These are phyloP conservation scores for Romanogobio albipinnatus DNA, from an alignment of 2,113 vertebrate genomes.

Conservation along the genomic window DNA sequence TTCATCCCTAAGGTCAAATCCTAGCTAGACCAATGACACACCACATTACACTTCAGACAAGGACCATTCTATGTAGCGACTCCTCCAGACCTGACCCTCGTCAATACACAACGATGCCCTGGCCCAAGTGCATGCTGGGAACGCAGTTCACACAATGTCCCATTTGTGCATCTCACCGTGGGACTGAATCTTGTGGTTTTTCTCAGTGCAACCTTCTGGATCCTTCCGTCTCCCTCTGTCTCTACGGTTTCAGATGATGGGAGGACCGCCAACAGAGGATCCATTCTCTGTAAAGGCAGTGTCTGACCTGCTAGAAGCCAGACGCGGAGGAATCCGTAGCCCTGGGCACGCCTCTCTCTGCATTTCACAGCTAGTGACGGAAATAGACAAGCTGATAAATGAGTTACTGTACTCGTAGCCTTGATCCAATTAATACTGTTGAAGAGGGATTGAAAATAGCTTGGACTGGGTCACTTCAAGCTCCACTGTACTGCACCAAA, in stretches of 20 bases:
- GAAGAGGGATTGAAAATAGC: constrained; percentile 17
- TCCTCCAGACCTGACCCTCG: constrained; percentile 43
- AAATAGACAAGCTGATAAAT: constrained; percentile 36
- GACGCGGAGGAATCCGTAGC: constrained; percentile 22
- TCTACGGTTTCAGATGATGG: background rate
- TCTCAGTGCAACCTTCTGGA: constrained; percentile 61
- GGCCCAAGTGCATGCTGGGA: constrained; percentile 55
- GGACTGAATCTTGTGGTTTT: constrained; percentile 65
- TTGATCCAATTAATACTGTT: constrained; percentile 40
- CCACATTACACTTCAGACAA: constrained; percentile 42
- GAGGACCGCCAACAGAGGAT: constrained; percentile 18
- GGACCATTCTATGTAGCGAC: constrained; percentile 13
- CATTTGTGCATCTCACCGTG: constrained; percentile 65
- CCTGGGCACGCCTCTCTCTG: constrained; percentile 16
- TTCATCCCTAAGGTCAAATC: background rate
- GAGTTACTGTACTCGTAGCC: constrained; percentile 54
- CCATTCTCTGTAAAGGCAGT: constrained; percentile 20
- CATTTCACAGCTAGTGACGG: constrained; percentile 1
- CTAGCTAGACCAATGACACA: constrained; percentile 35
- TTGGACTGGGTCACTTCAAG: background rate
- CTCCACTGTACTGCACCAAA: background rate
- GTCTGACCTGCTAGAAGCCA: constrained; percentile 27
- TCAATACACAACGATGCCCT: constrained; percentile 49
- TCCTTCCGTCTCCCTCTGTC: constrained; percentile 3
- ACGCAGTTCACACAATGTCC: constrained; percentile 63